Conservation (phyloP, 2,113 vertebrate species). For the Gadus macrocephalus region DNA sequence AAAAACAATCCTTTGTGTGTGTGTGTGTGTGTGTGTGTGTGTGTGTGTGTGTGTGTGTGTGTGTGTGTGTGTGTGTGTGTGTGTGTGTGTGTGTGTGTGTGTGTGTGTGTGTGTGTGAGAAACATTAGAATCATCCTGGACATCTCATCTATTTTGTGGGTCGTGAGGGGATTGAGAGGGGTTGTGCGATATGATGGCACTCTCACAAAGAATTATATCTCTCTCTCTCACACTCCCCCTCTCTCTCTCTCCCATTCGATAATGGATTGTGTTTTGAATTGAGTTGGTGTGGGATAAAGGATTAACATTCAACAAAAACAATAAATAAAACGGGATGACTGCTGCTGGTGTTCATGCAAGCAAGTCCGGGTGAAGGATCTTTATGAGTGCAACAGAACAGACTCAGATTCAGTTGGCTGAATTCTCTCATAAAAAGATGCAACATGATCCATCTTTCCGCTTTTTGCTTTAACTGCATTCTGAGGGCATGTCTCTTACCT, state of each 20-base stretch:
- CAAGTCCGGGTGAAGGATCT: neutral
- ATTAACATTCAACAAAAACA: constrained; percentile 19
- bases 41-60: constrained; percentile 9
- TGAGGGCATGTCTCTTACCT: no score
- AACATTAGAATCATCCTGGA: constrained; percentile 59
- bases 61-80: constrained; percentile 10
- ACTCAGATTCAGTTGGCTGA: no score
- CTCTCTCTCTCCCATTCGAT: constrained; percentile 40
- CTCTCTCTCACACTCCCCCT: constrained; percentile 22
- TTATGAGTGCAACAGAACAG: no score
- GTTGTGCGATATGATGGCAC: constrained; percentile 54
- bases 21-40: neutral
- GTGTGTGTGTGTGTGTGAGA: constrained; percentile 20
- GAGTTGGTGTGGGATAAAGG: constrained; percentile 31
- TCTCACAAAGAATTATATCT: constrained; percentile 60
- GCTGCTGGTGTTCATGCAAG: neutral
- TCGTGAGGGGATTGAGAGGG: constrained; percentile 53
- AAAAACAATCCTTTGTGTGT: constrained; percentile 16
- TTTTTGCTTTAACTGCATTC: no score
- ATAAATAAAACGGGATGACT: neutral
- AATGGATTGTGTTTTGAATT: constrained; percentile 45
- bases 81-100: constrained; percentile 11
- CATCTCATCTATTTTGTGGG: constrained; percentile 63
- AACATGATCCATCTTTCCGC: no score
- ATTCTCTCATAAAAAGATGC: no score